Evolutionary conservation across 1,140 invertebrate genomes (phyloP).

Genomic region (Rhagoletis pomonella): DNA sequence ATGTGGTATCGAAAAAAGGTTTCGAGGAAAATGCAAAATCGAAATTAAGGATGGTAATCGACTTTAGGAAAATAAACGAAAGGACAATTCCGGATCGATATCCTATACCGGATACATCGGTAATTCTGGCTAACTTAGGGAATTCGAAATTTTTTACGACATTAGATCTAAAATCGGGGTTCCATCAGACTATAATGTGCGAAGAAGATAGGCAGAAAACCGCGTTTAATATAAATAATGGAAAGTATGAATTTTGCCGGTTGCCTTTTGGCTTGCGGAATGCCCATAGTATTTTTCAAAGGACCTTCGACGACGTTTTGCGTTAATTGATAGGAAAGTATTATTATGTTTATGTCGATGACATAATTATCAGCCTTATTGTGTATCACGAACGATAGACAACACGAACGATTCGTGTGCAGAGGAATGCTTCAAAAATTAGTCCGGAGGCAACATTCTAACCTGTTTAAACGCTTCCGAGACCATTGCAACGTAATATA

Average conservation of each 20-base stretch:
- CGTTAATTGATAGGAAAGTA: slow-evolving; percentile 55
- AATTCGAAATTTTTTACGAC: slow-evolving; percentile 60
- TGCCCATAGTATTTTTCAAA: slow-evolving; percentile 55
- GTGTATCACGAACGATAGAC: too few relatives aligned
- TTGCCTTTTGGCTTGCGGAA: slow-evolving; percentile 68
- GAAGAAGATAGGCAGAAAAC: slow-evolving; percentile 58
- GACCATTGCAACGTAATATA: too few relatives aligned
- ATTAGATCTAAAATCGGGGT: slow-evolving; percentile 61
- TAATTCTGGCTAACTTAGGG: slow-evolving; percentile 59
- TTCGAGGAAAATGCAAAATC: background rate
- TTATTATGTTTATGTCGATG: slow-evolving; percentile 55
- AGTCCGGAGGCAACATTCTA: too few relatives aligned
- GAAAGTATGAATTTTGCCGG: slow-evolving; percentile 45
- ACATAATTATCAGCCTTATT: slow-evolving; percentile 54
- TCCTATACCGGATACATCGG: slow-evolving; percentile 60
- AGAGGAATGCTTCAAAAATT: too few relatives aligned
- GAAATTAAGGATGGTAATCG: slow-evolving; percentile 53
- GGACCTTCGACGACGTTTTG: background rate
- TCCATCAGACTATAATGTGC: slow-evolving; percentile 61
- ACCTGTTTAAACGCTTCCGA: too few relatives aligned
- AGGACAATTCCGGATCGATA: slow-evolving; percentile 58
- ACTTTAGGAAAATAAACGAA: slow-evolving; percentile 55
- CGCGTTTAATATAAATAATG: slow-evolving; percentile 60
- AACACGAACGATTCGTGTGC: too few relatives aligned
- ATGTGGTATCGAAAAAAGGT: slow-evolving; percentile 56